Base-by-base conservation (phyloP, 2,888 invertebrate species). In the Plagodis dolabraria region DNA sequence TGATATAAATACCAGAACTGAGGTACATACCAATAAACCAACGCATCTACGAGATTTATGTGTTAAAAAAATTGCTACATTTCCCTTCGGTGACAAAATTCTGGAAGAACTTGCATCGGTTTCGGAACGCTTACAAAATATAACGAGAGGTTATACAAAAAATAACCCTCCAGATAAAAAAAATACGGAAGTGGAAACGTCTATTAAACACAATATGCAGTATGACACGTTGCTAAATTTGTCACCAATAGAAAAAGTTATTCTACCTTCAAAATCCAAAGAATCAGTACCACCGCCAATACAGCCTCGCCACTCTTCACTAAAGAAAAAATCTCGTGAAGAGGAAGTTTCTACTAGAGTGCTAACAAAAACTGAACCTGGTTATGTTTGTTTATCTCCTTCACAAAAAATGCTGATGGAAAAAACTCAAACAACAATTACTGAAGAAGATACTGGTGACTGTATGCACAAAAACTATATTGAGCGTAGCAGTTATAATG, bases 341-440 rank as follows among this genome's bases (percentile, higher is more conserved):
- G 87, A 89, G 57, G 80, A 83, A 58, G 82, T 80, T 53, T 95
- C 95, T 95, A 87, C 95, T 63, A 95, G 94, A 2, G 71, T 95
- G 47, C 94, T 95, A 10, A 94, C 95, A 0, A 89, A 93, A 62
- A 85, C 88, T 38, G 94, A 96, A 74, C 93, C 93, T 49, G 75
- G 95, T 0, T 86, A 96, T 57, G 89, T 96, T 7, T 96, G 95
- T 73, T 88, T 96, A 9, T 96, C 96, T 0, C 96, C 96, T 0
- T 95, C 95, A 6, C 96, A 96, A 78, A 94, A 94, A 75, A 91
- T 92, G 74, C 85, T 94, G 46, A 90, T 94, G 77, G 93, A 94
- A 59, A 94, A 93, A 73, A 93, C 93, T 22, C 92, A 92, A 45
- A 87, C 89, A 48, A 77, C 92, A n/a, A 82, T 91, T 48, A 77